Conservation (phyloP, 2,797 vertebrate genomes). For the Tarsius wallacei region DNA sequence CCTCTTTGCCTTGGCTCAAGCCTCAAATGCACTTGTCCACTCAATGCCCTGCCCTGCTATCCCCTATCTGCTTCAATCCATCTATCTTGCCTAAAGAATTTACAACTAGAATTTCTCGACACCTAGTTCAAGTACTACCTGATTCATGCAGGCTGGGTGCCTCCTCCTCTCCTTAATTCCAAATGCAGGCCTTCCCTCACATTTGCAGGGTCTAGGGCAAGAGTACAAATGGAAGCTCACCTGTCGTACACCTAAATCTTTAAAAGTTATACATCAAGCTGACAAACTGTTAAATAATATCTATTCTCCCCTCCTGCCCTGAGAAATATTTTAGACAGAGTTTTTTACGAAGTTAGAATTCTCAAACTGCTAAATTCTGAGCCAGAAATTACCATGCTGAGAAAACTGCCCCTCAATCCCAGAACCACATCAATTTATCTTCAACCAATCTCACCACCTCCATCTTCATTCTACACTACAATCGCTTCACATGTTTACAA, state of each 20-base stretch:
- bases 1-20: neutral
- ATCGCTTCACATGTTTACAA: neutral
- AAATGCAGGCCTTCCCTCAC: neutral
- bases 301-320: neutral
- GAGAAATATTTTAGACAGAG: neutral
- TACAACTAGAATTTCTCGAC: neutral
- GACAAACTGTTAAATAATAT: neutral
- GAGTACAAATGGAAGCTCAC: neutral
- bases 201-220: neutral
- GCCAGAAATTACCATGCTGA: neutral
- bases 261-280: neutral
- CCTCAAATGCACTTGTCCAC: neutral
- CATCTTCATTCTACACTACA: neutral
- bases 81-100: neutral
- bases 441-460: neutral
- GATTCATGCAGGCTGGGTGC: neutral
- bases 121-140: neutral
- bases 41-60: neutral
- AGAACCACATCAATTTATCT: neutral
- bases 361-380: neutral
- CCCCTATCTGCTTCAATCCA: neutral
- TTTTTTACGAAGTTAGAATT: neutral
- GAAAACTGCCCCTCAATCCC: neutral
- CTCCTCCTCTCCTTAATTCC: neutral
- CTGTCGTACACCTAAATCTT: neutral